Evolutionary conservation across 2,113 vertebrate species (phyloP), one percentile per base, ranked within the genome.

Genomic region (Thoracochromis brauschi): DNA sequence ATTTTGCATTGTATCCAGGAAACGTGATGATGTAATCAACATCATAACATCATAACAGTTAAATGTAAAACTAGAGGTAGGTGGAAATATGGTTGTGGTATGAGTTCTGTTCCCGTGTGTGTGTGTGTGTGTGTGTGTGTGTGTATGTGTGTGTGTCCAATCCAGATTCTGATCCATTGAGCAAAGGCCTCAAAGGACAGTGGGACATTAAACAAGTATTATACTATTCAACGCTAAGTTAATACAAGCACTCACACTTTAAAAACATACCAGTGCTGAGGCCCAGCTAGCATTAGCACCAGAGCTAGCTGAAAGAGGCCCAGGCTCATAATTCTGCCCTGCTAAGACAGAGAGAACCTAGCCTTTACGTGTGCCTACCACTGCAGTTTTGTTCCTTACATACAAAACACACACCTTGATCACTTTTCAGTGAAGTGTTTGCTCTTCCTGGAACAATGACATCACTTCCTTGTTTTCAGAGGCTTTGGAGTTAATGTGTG

Each of bases 21-120:
- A 89, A 91, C 87, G 4, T 60, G 47, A 79, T 91, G 88, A 91
- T 80, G 63, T 92, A 83, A 90, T 58, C 80, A 82, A 81, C 33
- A 73, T 47, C 58, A 58, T 89, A 85, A 75, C 80, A 83, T 53
- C 55, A 58, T 87, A 83, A 78, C 85, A 85, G 71, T 85, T 68
- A 80, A 75, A 57, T 82, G 85, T 80, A 82, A 91, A 92, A 91
- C 35, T 89, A 71, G 90, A 85, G 31, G 57, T 80, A 14, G 49
- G 38, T 80, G 71, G 80, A 88, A 80, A 82, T 87, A 81, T 89
- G 42, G 5, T 47, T 85, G 68, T 42, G 65, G 21, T 45, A 38
- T 26, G 13, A 26, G 29, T 83, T 42, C 5, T 82, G 53, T 54
- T n/a, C 7, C n/a, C 1, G 7, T 40, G 8, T 55, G 54, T 40